Conservation (phyloP, 2,113 vertebrate genomes). For the Oncorhynchus mykiss region DNA sequence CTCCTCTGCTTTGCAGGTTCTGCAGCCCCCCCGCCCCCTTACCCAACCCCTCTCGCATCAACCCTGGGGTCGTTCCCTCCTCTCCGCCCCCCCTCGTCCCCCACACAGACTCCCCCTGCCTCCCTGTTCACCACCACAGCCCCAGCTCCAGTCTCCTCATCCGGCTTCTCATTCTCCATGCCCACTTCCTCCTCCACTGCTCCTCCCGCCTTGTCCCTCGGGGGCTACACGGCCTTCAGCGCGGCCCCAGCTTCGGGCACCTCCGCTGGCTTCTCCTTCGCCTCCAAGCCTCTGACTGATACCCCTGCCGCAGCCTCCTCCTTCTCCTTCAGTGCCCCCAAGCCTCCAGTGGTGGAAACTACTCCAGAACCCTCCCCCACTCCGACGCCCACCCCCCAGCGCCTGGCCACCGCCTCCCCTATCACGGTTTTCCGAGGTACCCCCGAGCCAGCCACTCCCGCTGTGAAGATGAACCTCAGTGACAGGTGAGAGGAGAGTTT, state of each 20-base stretch:
- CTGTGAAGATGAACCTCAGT: constrained; percentile 85
- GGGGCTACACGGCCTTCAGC: constrained; percentile 59
- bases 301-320: constrained; percentile 47
- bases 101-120: constrained; percentile 23
- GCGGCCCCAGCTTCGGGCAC: constrained; percentile 38
- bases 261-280: constrained; percentile 48
- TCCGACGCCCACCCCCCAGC: constrained; percentile 21
- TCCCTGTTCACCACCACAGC: constrained; percentile 50
- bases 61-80: constrained; percentile 6
- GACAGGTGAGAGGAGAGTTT: constrained; percentile 79
- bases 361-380: constrained; percentile 18
- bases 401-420: constrained; percentile 24
- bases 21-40: constrained; percentile 37
- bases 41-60: constrained; percentile 19
- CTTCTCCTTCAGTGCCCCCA: constrained; percentile 71
- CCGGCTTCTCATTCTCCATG: constrained; percentile 67
- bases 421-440: constrained; percentile 51
- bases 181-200: constrained; percentile 41
- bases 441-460: constrained; percentile 61
- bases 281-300: constrained; percentile 51
- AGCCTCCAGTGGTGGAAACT: constrained; percentile 56
- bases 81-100: constrained; percentile 32
- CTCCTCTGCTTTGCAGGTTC: constrained; percentile 48
- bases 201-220: constrained; percentile 70
- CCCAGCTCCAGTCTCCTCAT: constrained; percentile 32